Percentiles rank a stretch among this genome's conserved stretches.
phyloP scores from a whole-genome alignment of 2,888 invertebrate genomes.

The Alviniconcha strummeri region DNA sequence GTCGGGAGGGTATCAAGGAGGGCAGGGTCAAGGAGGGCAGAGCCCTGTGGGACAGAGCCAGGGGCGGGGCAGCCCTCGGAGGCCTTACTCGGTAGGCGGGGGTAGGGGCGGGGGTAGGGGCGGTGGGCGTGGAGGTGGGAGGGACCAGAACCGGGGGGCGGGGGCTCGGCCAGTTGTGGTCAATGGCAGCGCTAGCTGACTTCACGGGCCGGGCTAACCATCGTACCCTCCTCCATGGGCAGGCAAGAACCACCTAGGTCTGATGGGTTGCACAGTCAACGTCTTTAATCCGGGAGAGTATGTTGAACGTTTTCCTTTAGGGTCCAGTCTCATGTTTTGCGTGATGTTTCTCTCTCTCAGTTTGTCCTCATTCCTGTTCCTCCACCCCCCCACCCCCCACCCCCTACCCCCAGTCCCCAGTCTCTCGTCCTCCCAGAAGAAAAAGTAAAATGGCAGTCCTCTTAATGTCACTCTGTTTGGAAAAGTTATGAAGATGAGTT shows the following conservation, averaged over 20 bases:
- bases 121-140: conserved; percentile 39
- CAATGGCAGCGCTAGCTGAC: conserved; percentile 33
- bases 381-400: too few species aligned
- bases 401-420: too few species aligned
- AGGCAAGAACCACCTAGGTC: neutral
- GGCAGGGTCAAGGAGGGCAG: conserved; percentile 3
- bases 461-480: neutral
- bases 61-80: conserved; percentile 24
- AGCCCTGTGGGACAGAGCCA: neutral
- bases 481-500: neutral
- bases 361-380: neutral
- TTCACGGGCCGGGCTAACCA: conserved; percentile 21
- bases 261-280: neutral
- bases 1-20: neutral
- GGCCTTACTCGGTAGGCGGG: conserved; percentile 14
- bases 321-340: neutral
- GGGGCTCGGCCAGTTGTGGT: conserved; percentile 33
- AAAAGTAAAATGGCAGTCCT: neutral
- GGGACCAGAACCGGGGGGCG: conserved; percentile 39
- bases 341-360: neutral
- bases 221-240: conserved; percentile 5
- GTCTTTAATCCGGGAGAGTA: neutral
- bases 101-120: conserved; percentile 46
- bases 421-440: too few species aligned
- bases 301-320: neutral